Evolutionary conservation across 2,888 invertebrate genomes (phyloP), one percentile per base, ranked within the genome.

Genomic region (Drosophila trichaetosa): DNA sequence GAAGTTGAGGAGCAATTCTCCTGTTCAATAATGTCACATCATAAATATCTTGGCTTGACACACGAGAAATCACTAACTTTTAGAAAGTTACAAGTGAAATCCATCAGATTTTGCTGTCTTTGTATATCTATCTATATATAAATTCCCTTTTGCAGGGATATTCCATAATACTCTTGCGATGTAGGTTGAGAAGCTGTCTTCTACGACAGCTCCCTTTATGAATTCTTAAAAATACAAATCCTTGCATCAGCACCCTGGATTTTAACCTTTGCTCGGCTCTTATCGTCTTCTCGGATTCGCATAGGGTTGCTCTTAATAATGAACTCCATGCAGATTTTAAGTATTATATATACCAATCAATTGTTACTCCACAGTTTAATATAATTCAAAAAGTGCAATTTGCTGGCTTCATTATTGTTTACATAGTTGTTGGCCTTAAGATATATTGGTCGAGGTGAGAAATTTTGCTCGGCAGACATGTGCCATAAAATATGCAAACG

Each of bases 401-500:
- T 38, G 51, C 42, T 21, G 49, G 46, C 18, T 8, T 24, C 21
- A 18, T 42, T 46, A 38, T 58, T 21, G n/a, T 10, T 24, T 49
- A n/a, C 31, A 38, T 49, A n/a, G 51, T 48, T 29, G 46, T 52
- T 31, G 59, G 69, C 67, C 57, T 73, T n/a, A 64, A 58, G 46
- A 54, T 62, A 63, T 56, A 6, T 18, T 58, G 48, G 29, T 58
- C 31, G 64, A 64, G 69, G 49, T 36, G 62, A 69, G 56, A 69
- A 64, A 74, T 67, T 59, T 8, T 33, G 46, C 53, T 46, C 10
- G 64, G 36, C 79, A 74, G 62, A 65, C 83, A 62, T 60, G 62
- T 69, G 83, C 65, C 71, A 80, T 83, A 67, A 80, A 70, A 80
- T 80, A 73, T 81, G 70, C 73, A 73, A 65, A 48, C 64, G 78